phyloP scores from a whole-genome alignment of 2,888 invertebrate genomes.

The Xylota segnis region DNA sequence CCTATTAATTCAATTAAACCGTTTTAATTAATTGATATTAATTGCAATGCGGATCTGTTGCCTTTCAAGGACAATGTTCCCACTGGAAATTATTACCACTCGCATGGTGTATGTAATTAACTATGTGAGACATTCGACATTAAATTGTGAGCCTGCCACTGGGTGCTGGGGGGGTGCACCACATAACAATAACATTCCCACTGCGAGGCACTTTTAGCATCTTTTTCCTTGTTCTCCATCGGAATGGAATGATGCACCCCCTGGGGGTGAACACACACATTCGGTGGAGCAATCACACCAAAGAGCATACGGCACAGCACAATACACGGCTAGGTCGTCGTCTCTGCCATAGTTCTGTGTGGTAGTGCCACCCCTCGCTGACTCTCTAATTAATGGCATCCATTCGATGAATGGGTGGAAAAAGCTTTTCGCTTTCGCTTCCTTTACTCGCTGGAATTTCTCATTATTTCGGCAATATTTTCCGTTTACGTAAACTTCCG shows the following conservation, averaged over 20 bases:
- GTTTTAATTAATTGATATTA: conserved; percentile 77
- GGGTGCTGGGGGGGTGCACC: background rate
- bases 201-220: conserved; percentile 60
- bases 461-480: conserved; percentile 78
- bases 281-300: conserved; percentile 48
- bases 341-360: conserved; percentile 3
- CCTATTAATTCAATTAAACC: conserved; percentile 76
- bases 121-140: conserved; percentile 72
- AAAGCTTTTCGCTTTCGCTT: conserved; percentile 67
- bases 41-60: conserved; percentile 59
- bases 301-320: conserved; percentile 24
- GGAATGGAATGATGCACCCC: conserved; percentile 45
- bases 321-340: conserved; percentile 36
- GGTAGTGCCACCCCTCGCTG: conserved; percentile 54
- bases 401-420: conserved; percentile 74
- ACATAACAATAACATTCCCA: conserved; percentile 61
- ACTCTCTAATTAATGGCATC: conserved; percentile 73
- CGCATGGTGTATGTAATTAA: conserved; percentile 65
- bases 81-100: conserved; percentile 69
- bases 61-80: conserved; percentile 63
- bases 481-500: conserved; percentile 76
- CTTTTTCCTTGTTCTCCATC: conserved; percentile 36
- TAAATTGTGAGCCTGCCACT: conserved; percentile 46
- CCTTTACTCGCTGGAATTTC: conserved; percentile 75
- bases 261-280: conserved; percentile 27